Conservation (phyloP, 2,797 vertebrate species). For the Salmo trutta region DNA sequence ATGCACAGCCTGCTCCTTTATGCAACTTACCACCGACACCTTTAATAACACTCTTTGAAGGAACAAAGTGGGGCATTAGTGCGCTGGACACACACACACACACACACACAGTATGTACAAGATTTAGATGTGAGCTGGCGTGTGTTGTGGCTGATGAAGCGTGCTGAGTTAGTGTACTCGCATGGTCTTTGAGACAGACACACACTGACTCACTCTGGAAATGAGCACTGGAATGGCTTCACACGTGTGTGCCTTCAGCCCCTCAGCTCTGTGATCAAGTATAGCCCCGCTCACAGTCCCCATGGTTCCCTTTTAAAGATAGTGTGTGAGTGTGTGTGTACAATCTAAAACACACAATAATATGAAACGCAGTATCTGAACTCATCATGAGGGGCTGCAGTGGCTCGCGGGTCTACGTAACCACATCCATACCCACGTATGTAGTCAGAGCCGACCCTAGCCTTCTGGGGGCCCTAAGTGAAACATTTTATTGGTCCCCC, state of each 20-base stretch:
- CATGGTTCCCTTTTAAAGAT: not conserved
- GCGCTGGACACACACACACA: not conserved
- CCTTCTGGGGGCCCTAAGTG: too few relatives aligned
- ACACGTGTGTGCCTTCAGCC: not conserved
- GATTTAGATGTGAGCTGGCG: not conserved
- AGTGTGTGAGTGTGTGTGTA: too few relatives aligned
- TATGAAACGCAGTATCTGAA: not conserved
- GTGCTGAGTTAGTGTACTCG: not conserved
- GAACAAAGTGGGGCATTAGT: not conserved
- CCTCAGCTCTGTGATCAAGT: slow-evolving; percentile 4
- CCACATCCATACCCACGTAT: too few relatives aligned
- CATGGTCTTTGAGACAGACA: slow-evolving; percentile 8
- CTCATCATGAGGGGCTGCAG: too few relatives aligned
- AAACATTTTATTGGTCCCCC: too few relatives aligned
- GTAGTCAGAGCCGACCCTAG: too few relatives aligned
- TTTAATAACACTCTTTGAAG: not conserved
- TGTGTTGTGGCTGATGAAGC: not conserved
- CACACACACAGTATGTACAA: not conserved
- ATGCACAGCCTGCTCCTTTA: not conserved
- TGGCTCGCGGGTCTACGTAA: too few relatives aligned
- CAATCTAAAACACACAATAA: not conserved
- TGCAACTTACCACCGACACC: not conserved
- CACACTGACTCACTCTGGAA: slow-evolving; percentile 22
- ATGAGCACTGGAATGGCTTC: slow-evolving; percentile 10
- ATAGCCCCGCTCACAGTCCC: not conserved